phyloP scores from a whole-genome alignment of 1,140 invertebrate species.

The Pogonomyrmex californicus region DNA sequence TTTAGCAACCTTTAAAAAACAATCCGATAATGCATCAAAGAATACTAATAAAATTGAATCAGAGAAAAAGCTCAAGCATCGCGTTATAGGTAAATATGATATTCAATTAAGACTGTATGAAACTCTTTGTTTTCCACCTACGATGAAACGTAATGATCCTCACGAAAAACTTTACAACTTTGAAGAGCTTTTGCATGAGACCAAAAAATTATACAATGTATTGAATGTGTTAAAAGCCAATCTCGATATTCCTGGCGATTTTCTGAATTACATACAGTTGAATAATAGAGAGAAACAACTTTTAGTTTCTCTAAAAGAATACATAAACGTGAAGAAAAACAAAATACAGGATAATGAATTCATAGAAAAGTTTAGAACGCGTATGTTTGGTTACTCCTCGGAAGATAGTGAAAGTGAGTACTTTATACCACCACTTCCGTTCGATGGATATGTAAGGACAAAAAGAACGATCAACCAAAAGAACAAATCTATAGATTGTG shows the following conservation, averaged over 20 bases:
- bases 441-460: slow-evolving; percentile 46
- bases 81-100: neutral
- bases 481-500: slow-evolving; percentile 68
- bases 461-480: neutral
- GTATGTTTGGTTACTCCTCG: slow-evolving; percentile 78
- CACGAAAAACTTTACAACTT: slow-evolving; percentile 34
- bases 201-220: slow-evolving; percentile 74
- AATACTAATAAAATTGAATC: neutral
- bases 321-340: slow-evolving; percentile 26
- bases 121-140: slow-evolving; percentile 12
- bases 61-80: too few species aligned
- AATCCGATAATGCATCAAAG: too few species aligned
- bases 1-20: too few species aligned
- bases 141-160: neutral
- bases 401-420: slow-evolving; percentile 26
- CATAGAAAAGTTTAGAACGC: slow-evolving; percentile 68
- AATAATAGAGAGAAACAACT: slow-evolving; percentile 77
- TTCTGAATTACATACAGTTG: slow-evolving; percentile 63
- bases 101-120: neutral
- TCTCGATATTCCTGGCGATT: slow-evolving; percentile 70
- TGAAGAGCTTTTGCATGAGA: slow-evolving; percentile 54
- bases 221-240: slow-evolving; percentile 76
- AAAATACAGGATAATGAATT: slow-evolving; percentile 3
- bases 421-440: slow-evolving; percentile 80
- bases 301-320: slow-evolving; percentile 72